Evolutionary conservation across 2,888 invertebrate species (phyloP), one percentile per base, ranked within the genome.

Genomic region (Minunthozetes semirufus): DNA sequence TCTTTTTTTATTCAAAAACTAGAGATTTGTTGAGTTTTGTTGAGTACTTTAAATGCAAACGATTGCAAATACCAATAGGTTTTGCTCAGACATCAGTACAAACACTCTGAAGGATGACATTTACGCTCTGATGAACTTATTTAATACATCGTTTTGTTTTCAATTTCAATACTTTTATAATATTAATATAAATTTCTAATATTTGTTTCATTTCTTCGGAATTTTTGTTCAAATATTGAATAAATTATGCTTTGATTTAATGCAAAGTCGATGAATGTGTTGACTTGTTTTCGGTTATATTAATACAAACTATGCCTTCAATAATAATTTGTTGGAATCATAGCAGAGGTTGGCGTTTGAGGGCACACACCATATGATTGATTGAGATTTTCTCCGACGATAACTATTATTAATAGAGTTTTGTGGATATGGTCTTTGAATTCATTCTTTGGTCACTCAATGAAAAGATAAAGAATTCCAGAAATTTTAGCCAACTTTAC

Each of bases 331-430:
- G 61, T 29, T 61, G 15, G 2, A 25, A 29, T 25, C 27, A 25
- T 17, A 25, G 27, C 50, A 9, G 19, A 17, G 25, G 15, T 61
- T 61, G 6, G 27, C 27, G 17, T 25, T 61, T 27, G 61, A 29
- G 27, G 61, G 19, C 25, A 25, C 27, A 25, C 29, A 61, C 2
- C 25, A 61, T 19, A 61, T 61, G 61, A 61, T 61, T 61, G 61
- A 61, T 61, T 27, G 61, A 61, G 27, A 61, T 61, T 19, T 61
- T 61, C 27, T 27, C 27, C 15, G 19, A 61, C 22, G 61, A 61
- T 61, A 61, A 61, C 61, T 61, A 61, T 25, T 61, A 61, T 61
- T 61, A 61, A 61, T 61, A 61, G 61, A 56, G 27, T 61, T 61
- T 61, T 50, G 50, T 19, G 19, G 50, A 50, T 50, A 50, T 9